Conservation (phyloP, 1,140 invertebrate genomes). For the Lepidurus apus region DNA sequence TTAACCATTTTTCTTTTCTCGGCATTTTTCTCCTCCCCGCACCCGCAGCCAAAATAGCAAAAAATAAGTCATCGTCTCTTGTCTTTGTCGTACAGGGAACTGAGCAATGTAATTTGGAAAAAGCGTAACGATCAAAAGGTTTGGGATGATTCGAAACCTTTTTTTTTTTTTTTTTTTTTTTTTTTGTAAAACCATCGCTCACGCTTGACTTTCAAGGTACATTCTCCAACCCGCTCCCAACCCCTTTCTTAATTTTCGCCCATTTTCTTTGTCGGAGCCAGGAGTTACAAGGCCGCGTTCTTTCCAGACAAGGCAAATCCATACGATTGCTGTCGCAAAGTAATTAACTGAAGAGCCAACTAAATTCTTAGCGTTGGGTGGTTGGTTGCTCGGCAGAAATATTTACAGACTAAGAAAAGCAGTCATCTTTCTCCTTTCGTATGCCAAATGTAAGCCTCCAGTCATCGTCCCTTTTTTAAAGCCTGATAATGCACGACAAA, state of each 20-base stretch:
- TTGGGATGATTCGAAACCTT: background rate
- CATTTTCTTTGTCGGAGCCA: background rate
- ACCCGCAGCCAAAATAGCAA: background rate
- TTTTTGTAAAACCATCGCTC: background rate
- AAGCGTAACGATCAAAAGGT: constrained; percentile 14
- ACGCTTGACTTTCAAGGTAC: background rate
- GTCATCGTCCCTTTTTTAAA: constrained; percentile 11
- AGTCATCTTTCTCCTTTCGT: background rate
- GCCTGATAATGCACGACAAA: background rate
- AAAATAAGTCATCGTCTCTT: background rate
- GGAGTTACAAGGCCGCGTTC: background rate
- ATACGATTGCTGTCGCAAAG: background rate
- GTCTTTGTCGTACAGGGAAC: background rate
- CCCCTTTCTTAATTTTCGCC: background rate
- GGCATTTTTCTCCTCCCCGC: background rate
- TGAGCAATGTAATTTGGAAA: background rate
- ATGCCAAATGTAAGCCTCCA: background rate
- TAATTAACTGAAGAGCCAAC: background rate
- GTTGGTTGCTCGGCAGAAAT: background rate
- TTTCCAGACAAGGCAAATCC: background rate
- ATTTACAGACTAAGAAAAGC: background rate
- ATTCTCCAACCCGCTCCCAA: background rate
- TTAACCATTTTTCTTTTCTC: background rate
- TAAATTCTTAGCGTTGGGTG: background rate
- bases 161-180: background rate